Evolutionary conservation across 2,113 vertebrate species (phyloP), one percentile per base, ranked within the genome.

Genomic region (Echinops telfairi): DNA sequence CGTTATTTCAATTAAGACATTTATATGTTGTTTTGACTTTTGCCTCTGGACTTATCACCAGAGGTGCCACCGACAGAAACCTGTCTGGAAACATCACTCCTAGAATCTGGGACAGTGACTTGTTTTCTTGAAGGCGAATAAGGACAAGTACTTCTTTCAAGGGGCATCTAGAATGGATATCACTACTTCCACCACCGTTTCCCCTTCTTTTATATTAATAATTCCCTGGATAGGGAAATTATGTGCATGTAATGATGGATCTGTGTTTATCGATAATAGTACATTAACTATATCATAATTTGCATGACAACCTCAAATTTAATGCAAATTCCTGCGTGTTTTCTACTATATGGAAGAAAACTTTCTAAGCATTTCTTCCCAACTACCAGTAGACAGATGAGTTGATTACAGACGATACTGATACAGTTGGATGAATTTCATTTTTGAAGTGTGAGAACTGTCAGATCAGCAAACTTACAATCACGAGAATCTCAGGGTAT

Each of bases 321-420:
- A 83, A 60, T 90, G 22, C 75, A 66, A 66, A 29, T 90, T 68
- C 15, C 60, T 94, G 40, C 8, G 60, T 62, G 38, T 68, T 89
- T 82, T 96, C 57, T 90, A 43, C 68, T 89, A 81, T 79, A 71
- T 91, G 66, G 87, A 88, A 70, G 8, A 76, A 66, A n/a, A 0
- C 0, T 92, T 93, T 86, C 36, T 31, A 22, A n/a, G 36, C 12
- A 88, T 33, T 83, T 94, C 86, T 7, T 78, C 17, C 2, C 10
- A 73, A 53, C 10, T 19, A 80, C 29, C 86, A 43, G n/a, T 57
- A 79, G 33, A 70, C 60, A 92, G 70, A 3, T 68, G 3, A 68
- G 53, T 86, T 88, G 70, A 43, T 88, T 27, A 77, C 38, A 87
- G 29, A 83, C 53, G 76, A 58, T 40, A 60, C n/a, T 19, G 31